Evolutionary conservation across 2,113 vertebrate species (phyloP).

Genomic region (Phyllostomus discolor): DNA sequence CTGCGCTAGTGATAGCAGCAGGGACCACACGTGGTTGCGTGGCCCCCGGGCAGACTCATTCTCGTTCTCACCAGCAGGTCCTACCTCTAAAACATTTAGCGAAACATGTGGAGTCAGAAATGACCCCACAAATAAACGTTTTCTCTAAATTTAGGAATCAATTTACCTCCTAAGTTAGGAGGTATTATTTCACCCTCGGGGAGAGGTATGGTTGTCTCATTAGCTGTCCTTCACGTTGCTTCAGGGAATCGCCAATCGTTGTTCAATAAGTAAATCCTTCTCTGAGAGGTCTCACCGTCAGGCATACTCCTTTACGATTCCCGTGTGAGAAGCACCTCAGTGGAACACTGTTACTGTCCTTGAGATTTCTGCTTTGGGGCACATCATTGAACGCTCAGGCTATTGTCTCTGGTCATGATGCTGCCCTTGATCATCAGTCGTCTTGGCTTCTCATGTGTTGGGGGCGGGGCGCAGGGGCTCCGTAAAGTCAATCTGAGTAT

Average conservation of each 20-base stretch:
- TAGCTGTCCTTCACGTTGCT: background rate
- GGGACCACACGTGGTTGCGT: background rate
- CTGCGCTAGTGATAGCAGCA: background rate
- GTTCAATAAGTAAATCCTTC: background rate
- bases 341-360: background rate
- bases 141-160: background rate
- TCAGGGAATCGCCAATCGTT: background rate
- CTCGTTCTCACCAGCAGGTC: background rate
- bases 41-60: background rate
- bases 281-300: background rate
- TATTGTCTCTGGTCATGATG: background rate
- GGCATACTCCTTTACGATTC: background rate
- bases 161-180: background rate
- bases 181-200: background rate
- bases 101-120: background rate
- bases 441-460: background rate
- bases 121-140: background rate
- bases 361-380: background rate
- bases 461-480: accelerated
- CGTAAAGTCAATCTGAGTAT: background rate
- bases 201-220: background rate
- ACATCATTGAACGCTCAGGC: background rate
- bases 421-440: background rate
- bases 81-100: background rate
- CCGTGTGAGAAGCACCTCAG: background rate